phyloP scores from a whole-genome alignment of 2,113 vertebrate genomes.

The Leucoraja erinaceus region DNA sequence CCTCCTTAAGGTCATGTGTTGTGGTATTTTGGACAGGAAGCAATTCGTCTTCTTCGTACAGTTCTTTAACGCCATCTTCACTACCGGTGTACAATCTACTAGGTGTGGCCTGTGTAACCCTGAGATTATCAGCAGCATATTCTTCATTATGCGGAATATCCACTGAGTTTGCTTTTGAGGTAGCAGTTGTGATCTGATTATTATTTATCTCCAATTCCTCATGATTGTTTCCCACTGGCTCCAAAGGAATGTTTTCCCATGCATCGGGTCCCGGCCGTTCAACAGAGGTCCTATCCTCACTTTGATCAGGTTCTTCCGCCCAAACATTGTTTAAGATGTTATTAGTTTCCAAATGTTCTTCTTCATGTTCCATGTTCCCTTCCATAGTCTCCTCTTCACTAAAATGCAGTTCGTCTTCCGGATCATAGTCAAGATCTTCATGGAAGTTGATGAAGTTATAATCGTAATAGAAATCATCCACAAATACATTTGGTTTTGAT shows the following conservation, averaged over 20 bases:
- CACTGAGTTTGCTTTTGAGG: conserved; percentile 33
- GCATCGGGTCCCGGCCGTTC: accelerated
- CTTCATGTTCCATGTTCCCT: background rate
- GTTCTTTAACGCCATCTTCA: background rate
- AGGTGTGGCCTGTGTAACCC: background rate
- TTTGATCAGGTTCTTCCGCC: background rate
- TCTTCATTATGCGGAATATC: background rate
- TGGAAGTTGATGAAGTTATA: conserved; percentile 98
- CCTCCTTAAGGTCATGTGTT: background rate
- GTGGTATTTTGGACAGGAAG: conserved; percentile 42
- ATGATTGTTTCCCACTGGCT: background rate
- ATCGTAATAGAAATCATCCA: conserved; percentile 95
- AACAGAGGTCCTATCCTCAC: accelerated
- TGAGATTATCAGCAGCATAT: accelerated
- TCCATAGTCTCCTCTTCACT: background rate
- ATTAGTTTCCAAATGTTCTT: conserved; percentile 1
- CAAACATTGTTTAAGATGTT: conserved; percentile 40
- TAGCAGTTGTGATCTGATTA: conserved; percentile 38
- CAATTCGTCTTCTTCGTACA: conserved; percentile 51
- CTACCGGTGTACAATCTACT: background rate
- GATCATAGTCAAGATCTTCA: conserved; percentile 72
- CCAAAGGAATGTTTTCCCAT: background rate
- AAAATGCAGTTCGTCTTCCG: conserved; percentile 44
- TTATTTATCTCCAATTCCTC: conserved; percentile 31
- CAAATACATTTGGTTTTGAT: conserved; percentile 52